Conservation (phyloP, 2,888 invertebrate genomes). For the Myopa testacea region DNA sequence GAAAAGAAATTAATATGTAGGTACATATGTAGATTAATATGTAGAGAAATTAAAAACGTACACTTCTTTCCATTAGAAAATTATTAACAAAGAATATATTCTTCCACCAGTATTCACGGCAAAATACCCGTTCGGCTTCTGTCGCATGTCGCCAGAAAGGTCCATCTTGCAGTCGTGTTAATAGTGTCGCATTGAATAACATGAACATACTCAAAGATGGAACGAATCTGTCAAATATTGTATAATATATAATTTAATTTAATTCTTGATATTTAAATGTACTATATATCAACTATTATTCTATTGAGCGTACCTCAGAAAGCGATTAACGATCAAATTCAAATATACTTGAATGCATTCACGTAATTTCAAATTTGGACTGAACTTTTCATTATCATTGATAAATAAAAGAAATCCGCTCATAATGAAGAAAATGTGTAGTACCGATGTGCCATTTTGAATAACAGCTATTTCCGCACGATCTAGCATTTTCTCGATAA, state of each 20-base stretch:
- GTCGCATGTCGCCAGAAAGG: constrained; percentile 66
- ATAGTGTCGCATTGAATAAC: constrained; percentile 61
- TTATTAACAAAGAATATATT: constrained; percentile 67
- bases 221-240: constrained; percentile 50
- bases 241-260: neutral
- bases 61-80: constrained; percentile 59
- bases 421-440: constrained; percentile 72
- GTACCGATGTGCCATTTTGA: constrained; percentile 70
- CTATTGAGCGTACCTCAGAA: constrained; percentile 53
- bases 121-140: constrained; percentile 61
- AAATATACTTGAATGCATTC: constrained; percentile 51
- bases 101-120: constrained; percentile 66
- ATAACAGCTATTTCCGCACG: constrained; percentile 56
- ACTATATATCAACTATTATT: constrained; percentile 38
- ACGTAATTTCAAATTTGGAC: constrained; percentile 43
- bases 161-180: constrained; percentile 65
- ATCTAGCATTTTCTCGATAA: constrained; percentile 54
- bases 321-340: constrained; percentile 56
- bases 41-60: constrained; percentile 34
- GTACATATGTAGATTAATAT: neutral
- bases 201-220: constrained; percentile 57
- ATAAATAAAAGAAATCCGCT: constrained; percentile 70
- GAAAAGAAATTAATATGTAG: neutral
- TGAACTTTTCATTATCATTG: constrained; percentile 54
- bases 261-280: neutral